A percentile compares a stretch with the other conserved stretches of the same genome.
Evolutionary conservation across 2,888 invertebrate species (phyloP).

Genomic region (Frankliniella intonsa): DNA sequence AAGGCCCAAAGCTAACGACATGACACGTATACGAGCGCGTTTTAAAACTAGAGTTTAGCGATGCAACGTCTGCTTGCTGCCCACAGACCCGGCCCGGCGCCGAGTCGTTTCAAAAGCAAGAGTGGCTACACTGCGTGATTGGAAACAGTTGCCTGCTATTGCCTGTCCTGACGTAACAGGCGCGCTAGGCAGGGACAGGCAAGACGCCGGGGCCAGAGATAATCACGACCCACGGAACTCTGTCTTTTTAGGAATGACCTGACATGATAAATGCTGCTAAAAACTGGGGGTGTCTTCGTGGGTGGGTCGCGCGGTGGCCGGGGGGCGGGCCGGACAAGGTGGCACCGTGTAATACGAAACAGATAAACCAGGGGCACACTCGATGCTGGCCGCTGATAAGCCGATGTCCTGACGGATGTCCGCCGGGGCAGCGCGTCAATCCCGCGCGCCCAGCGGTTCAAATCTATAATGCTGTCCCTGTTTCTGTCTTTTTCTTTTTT

Average conservation of each 20-base stretch:
- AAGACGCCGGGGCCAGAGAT: no score
- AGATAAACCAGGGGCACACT: background rate
- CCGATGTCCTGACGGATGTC: background rate
- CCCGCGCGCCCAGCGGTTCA: no score
- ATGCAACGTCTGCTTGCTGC: background rate
- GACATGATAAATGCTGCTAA: no score
- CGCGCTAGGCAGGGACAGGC: background rate
- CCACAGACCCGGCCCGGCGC: background rate
- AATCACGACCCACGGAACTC: background rate
- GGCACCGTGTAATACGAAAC: constrained; percentile 7
- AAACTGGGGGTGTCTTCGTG: background rate
- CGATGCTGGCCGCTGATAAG: background rate
- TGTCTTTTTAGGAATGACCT: background rate
- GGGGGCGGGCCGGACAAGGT: background rate
- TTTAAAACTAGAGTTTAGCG: constrained; percentile 13
- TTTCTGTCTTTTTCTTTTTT: no score
- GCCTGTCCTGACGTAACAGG: background rate
- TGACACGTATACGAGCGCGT: constrained; percentile 17
- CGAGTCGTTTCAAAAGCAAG: background rate
- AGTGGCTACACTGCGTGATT: background rate
- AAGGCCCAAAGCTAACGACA: constrained; percentile 16
- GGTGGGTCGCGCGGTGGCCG: background rate
- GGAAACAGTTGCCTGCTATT: background rate
- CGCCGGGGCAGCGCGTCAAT: no score
- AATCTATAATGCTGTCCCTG: no score